phyloP scores from a whole-genome alignment of 2,113 vertebrate species.

The Meleagris gallopavo region DNA sequence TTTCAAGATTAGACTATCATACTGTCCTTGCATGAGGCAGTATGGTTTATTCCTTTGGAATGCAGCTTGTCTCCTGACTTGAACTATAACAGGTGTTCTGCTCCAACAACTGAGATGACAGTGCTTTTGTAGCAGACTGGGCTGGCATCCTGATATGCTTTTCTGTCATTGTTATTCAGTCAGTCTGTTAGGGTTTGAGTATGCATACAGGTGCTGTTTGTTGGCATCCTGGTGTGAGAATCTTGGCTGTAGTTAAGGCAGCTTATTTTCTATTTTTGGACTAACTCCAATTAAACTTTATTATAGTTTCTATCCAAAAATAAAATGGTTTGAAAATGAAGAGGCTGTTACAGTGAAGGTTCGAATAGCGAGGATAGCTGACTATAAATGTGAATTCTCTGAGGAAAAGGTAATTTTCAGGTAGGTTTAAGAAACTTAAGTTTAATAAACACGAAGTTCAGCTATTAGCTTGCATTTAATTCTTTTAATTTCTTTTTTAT shows the following conservation, averaged over 20 bases:
- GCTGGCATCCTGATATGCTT: not conserved
- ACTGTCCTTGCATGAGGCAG: not conserved
- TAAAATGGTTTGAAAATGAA: conserved; percentile 83
- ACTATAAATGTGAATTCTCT: conserved; percentile 72
- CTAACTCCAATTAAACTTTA: not conserved
- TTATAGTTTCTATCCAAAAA: conserved; percentile 76
- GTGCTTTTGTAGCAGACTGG: not conserved
- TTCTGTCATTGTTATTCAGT: not conserved
- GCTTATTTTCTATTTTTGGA: not conserved
- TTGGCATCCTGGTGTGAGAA: not conserved
- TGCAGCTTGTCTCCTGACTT: not conserved
- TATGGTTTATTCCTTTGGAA: not conserved
- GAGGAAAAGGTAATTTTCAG: conserved; percentile 78
- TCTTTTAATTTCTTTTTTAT: not conserved
- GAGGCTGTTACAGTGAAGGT: conserved; percentile 70
- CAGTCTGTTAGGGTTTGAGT: not conserved
- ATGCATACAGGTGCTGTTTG: not conserved
- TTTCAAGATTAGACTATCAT: not conserved
- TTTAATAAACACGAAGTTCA: not conserved
- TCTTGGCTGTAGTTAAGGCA: not conserved
- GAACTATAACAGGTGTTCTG: not conserved
- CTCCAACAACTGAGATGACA: not conserved
- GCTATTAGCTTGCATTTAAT: not conserved
- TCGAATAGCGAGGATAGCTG: conserved; percentile 43
- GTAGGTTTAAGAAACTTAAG: conserved; percentile 49